Conservation (phyloP, 2,797 vertebrate species). For the Scolopax rusticola region DNA sequence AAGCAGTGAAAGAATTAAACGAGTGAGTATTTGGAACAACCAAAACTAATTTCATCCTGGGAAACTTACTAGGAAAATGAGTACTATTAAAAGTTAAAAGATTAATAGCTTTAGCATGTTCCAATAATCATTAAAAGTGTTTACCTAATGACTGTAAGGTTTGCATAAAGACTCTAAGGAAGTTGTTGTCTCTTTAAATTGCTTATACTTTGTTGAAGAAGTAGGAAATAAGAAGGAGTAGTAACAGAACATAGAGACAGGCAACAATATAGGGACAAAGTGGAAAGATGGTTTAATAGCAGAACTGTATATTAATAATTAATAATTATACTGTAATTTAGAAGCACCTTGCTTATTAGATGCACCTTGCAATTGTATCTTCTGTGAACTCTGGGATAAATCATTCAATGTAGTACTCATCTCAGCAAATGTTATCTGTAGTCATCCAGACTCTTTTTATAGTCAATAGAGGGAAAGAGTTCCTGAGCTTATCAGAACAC, state of each 20-base stretch:
- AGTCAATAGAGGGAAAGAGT: background rate
- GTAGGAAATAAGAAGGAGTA: background rate
- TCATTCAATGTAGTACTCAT: background rate
- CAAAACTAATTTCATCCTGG: background rate
- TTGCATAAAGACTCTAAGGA: background rate
- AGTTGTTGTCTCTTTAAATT: background rate
- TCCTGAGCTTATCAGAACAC: background rate
- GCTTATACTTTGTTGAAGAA: background rate
- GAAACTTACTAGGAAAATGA: background rate
- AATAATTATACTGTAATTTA: background rate
- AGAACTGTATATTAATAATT: background rate
- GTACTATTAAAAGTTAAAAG: background rate
- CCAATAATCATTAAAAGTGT: background rate
- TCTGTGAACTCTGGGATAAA: background rate
- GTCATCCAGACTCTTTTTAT: background rate
- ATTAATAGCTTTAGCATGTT: background rate
- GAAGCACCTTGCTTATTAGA: background rate
- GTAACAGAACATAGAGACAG: background rate
- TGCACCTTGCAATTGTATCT: background rate
- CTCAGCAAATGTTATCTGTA: background rate
- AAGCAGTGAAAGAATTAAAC: background rate
- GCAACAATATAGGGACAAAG: background rate
- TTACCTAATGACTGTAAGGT: background rate
- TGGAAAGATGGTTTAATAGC: background rate
- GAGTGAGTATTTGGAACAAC: background rate